Evolutionary conservation across 2,888 invertebrate genomes (phyloP), one percentile per base, ranked within the genome.

Genomic region (Harpalus rubripes): DNA sequence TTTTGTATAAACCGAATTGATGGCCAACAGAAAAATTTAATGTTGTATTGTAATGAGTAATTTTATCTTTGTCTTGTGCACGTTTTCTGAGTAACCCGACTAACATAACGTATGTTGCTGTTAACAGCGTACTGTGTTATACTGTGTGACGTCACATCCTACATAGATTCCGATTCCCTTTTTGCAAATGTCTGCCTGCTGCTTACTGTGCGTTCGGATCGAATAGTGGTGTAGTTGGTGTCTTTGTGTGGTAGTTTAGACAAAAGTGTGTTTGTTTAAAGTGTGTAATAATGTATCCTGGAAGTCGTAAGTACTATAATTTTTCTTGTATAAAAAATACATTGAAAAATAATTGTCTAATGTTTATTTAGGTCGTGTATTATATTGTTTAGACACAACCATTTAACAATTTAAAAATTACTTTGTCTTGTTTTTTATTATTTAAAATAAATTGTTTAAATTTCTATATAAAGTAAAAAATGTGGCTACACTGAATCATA

Each of bases 171-270:
- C 16, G 26, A 84, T 84, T 83, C 83, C 74, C 84, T 80, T 85
- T 80, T 85, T 91, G 90, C 91, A 91, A 91, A 91, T 91, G 91
- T 91, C 91, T 89, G 91, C 90, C 90, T 87, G 86, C 88, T 79
- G 85, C 85, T 85, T 85, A 72, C 81, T 74, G 81, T 81, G 81
- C 81, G 81, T 63, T 81, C 74, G 63, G 63, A 72, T 74, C 61
- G 74, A 84, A 65, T 72, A 78, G 85, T 79, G 68, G 85, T 79
- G 68, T 68, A 80, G 80, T 85, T 84, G 59, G 65, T 84, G 61
- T 63, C 52, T 78, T 78, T 78, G 84, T 85, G 85, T 72, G 80
- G 72, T 76, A 81, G 59, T 87, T 86, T 87, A 88, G 88, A 87
- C 89, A 89, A 89, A 90, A 89, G 90, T 90, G 90, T 90, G 89